Percentiles rank a stretch among this genome's conserved stretches.
phyloP scores from a whole-genome alignment of 2,797 vertebrate species.

The Dicrostonyx torquatus region DNA sequence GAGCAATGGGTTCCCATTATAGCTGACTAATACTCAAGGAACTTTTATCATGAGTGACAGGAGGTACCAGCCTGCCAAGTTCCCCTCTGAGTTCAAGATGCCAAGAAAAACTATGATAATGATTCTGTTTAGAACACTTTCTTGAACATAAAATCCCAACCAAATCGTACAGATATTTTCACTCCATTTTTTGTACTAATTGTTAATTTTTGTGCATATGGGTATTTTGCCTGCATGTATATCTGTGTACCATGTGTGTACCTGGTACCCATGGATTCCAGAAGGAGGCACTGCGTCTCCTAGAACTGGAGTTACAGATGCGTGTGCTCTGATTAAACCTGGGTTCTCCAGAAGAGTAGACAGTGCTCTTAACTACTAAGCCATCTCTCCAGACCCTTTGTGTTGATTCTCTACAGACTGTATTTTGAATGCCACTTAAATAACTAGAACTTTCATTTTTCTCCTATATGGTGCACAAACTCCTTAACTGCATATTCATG shows the following conservation, averaged over 20 bases:
- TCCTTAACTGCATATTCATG: not conserved
- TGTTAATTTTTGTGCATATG: not conserved
- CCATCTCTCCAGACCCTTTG: not conserved
- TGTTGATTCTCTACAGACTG: not conserved
- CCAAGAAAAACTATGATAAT: not conserved
- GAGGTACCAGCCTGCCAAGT: not conserved
- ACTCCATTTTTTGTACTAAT: not conserved
- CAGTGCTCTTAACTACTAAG: not conserved
- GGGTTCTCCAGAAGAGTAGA: not conserved
- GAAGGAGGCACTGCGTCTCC: too few species aligned
- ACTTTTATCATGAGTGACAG: not conserved
- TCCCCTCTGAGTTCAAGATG: not conserved
- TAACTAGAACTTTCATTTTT: not conserved
- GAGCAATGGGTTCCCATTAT: not conserved
- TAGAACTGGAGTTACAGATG: not conserved
- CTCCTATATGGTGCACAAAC: not conserved
- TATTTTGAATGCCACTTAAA: not conserved
- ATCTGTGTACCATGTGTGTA: not conserved
- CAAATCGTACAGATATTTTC: constrained; percentile 20
- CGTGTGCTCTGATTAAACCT: not conserved
- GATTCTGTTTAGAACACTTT: not conserved
- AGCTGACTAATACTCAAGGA: not conserved
- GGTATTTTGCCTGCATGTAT: not conserved
- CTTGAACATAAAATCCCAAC: not conserved
- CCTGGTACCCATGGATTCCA: not conserved